Evolutionary conservation across 2,797 vertebrate genomes (phyloP).

Genomic region (Notoglanidium macrostoma): DNA sequence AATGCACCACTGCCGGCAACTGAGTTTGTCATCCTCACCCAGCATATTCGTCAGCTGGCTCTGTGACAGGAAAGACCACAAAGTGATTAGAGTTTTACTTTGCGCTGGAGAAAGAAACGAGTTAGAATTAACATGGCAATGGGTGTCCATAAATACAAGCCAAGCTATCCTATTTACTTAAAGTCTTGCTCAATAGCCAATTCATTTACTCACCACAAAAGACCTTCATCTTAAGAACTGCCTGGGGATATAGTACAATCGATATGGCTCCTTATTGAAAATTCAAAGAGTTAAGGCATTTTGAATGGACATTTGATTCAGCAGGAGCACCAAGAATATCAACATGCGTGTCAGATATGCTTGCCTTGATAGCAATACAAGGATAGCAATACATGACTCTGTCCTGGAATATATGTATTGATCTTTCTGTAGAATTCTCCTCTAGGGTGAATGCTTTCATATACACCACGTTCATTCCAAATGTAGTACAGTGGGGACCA

Average conservation of each 20-base stretch:
- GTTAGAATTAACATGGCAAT: conserved; percentile 70
- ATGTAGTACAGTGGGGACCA: background rate
- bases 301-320: background rate
- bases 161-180: conserved; percentile 47
- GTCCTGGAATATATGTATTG: background rate
- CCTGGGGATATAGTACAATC: background rate
- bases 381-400: background rate
- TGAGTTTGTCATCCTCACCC: conserved; percentile 52
- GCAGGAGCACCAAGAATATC: background rate
- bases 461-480: background rate
- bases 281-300: background rate
- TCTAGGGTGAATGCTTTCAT: background rate
- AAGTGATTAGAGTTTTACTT: conserved; percentile 70
- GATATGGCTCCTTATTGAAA: background rate
- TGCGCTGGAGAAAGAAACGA: conserved; percentile 67
- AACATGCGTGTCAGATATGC: background rate
- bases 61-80: conserved; percentile 67
- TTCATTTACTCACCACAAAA: conserved; percentile 9
- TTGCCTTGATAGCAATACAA: background rate
- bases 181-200: conserved; percentile 31
- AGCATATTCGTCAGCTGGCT: conserved; percentile 58
- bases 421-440: background rate
- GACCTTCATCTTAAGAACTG: conserved; percentile 4
- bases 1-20: conserved; percentile 36
- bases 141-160: conserved; percentile 64